Evolutionary conservation across 64 coral and sea anemone genomes (phyloP).

Genomic region (Acropora tenuis): DNA sequence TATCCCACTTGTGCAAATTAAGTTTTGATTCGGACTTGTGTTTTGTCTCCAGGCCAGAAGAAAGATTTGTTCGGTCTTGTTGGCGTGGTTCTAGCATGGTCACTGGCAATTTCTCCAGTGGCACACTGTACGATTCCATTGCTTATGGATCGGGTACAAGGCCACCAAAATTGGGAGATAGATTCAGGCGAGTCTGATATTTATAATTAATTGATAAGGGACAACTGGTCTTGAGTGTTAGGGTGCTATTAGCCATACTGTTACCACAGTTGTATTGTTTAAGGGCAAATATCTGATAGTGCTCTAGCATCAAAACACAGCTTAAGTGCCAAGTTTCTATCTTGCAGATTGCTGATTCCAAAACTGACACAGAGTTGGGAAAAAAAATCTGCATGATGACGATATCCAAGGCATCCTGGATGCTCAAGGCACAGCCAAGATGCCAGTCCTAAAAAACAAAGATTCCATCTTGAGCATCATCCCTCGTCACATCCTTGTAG

Average conservation of each 20-base stretch:
- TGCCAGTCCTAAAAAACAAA: not conserved
- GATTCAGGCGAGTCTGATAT: too few species aligned
- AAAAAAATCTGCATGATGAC: not conserved
- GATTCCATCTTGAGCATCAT: not conserved
- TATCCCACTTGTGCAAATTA: too few species aligned
- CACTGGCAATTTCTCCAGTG: not conserved
- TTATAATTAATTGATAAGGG: too few species aligned
- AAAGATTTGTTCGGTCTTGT: not conserved
- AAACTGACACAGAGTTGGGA: not conserved
- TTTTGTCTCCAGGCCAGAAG: too few species aligned
- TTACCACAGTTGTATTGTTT: too few species aligned
- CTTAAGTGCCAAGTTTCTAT: too few species aligned
- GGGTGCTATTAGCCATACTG: not conserved
- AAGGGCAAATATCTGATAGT: too few species aligned
- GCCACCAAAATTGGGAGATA: too few species aligned
- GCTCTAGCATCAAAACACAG: too few species aligned
- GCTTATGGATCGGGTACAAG: not conserved
- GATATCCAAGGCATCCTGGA: conserved; percentile 31
- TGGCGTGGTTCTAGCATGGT: not conserved
- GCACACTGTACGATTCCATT: not conserved
- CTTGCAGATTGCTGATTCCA: conserved; percentile 23
- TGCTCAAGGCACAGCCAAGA: conserved; percentile 5
- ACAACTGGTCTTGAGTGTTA: too few species aligned
- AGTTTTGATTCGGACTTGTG: too few species aligned
- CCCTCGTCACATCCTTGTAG: conserved; percentile 27